phyloP scores from a whole-genome alignment of 2,797 vertebrate genomes.

The Rhinogobio ventralis region DNA sequence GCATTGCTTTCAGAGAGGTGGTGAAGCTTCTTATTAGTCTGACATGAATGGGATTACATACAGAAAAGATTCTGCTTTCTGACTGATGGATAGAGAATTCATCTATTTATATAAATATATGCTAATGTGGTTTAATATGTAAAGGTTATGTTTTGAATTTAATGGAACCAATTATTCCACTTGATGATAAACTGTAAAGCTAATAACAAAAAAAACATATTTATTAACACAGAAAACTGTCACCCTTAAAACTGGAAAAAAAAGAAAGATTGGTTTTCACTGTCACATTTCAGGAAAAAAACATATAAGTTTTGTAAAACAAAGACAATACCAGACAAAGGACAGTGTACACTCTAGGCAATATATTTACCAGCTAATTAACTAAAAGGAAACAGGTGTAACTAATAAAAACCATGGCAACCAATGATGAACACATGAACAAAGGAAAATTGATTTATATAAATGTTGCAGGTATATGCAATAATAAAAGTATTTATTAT shows the following conservation, averaged over 20 bases:
- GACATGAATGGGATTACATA: conserved; percentile 12
- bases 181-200: conserved; percentile 9
- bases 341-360: no score
- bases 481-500: no score
- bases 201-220: neutral
- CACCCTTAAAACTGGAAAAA: neutral
- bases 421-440: no score
- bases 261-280: neutral
- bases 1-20: conserved; percentile 4
- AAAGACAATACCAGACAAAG: no score
- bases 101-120: no score
- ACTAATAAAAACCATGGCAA: no score
- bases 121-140: neutral
- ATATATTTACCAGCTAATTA: no score
- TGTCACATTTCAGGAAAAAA: neutral
- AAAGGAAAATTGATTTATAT: no score
- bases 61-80: neutral
- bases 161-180: neutral
- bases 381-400: no score
- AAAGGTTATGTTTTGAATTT: neutral
- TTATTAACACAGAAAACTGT: neutral
- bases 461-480: no score
- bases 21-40: conserved; percentile 28
- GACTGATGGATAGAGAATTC: conserved; percentile 5
- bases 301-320: no score